A percentile compares a stretch with the other conserved stretches of the same genome.
Evolutionary conservation across 1,140 invertebrate species (phyloP).

Genomic region (Caenorhabditis brenneri): DNA sequence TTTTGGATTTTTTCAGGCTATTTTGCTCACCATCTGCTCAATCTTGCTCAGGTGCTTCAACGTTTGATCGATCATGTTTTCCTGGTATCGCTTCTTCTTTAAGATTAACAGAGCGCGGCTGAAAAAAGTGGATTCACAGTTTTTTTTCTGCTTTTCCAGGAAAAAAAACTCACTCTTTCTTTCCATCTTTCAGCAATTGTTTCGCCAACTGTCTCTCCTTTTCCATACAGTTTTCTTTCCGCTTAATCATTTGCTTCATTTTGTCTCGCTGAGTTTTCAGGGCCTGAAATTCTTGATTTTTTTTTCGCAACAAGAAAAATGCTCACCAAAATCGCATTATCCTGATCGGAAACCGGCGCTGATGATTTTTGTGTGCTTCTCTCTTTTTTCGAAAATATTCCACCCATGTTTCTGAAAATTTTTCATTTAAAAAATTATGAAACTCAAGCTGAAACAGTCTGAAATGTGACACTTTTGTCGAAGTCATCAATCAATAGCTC

Average conservation of each 20-base stretch:
- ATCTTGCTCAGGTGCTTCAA: conserved; percentile 89
- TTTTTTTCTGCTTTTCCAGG: not conserved
- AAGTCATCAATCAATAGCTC: not conserved
- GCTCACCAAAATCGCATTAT: conserved; percentile 85
- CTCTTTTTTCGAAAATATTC: conserved; percentile 57
- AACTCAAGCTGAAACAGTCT: not conserved
- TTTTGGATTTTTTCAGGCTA: conserved; percentile 74
- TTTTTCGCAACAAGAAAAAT: conserved; percentile 72
- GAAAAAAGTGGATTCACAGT: too few relatives aligned
- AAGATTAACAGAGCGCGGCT: conserved; percentile 87
- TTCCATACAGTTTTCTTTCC: conserved; percentile 82
- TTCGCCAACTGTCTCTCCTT: conserved; percentile 85
- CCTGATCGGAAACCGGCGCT: conserved; percentile 81
- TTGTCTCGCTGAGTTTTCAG: conserved; percentile 94
- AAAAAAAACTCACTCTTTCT: conserved; percentile 80
- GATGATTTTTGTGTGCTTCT: not conserved
- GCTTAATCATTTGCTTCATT: conserved; percentile 90
- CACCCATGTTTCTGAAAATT: conserved; percentile 54
- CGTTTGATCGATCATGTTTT: conserved; percentile 83
- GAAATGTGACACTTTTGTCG: too few relatives aligned
- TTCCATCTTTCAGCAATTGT: conserved; percentile 82
- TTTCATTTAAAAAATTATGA: not conserved
- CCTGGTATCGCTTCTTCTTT: conserved; percentile 91
- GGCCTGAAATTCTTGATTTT: conserved; percentile 86
- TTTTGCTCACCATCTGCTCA: conserved; percentile 77